These are phyloP conservation scores for Myxocyprinus asiaticus DNA, from an alignment of 2,113 vertebrate genomes.

Conservation along the genomic window DNA sequence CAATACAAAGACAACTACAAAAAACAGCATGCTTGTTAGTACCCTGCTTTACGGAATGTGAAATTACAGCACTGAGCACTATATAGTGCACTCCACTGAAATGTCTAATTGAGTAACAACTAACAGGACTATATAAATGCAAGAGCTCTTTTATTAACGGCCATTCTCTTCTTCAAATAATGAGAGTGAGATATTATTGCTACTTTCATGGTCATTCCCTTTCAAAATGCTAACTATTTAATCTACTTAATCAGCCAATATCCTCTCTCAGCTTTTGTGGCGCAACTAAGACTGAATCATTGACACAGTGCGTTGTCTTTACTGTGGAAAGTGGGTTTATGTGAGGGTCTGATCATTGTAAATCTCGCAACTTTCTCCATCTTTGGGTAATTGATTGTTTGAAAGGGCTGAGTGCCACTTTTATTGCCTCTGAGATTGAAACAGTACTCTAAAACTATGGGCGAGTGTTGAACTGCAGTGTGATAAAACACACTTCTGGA, in stretches of 20 bases:
- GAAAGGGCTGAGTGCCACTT: constrained; percentile 35
- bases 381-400: constrained; percentile 48
- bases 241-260: constrained; percentile 28
- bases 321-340: constrained; percentile 11
- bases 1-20: background rate
- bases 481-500: constrained; percentile 40
- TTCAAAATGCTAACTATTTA: constrained; percentile 23
- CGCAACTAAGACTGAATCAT: constrained; percentile 31
- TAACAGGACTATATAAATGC: constrained; percentile 19
- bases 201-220: constrained; percentile 11
- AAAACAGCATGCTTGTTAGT: background rate
- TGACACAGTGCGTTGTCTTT: constrained; percentile 4
- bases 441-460: constrained; percentile 37
- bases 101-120: constrained; percentile 32
- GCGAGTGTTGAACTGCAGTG: constrained; percentile 21
- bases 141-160: constrained; percentile 31
- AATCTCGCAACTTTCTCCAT: constrained; percentile 44
- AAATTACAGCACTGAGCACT: constrained; percentile 1
- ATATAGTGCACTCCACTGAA: constrained; percentile 9
- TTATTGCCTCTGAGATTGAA: constrained; percentile 52
- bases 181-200: constrained; percentile 26
- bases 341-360: constrained; percentile 1
- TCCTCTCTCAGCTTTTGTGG: constrained; percentile 26
- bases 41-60: constrained; percentile 12
- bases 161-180: constrained; percentile 8